Evolutionary conservation across 2,888 invertebrate species (phyloP).

Genomic region (Lithophane ornitopus): DNA sequence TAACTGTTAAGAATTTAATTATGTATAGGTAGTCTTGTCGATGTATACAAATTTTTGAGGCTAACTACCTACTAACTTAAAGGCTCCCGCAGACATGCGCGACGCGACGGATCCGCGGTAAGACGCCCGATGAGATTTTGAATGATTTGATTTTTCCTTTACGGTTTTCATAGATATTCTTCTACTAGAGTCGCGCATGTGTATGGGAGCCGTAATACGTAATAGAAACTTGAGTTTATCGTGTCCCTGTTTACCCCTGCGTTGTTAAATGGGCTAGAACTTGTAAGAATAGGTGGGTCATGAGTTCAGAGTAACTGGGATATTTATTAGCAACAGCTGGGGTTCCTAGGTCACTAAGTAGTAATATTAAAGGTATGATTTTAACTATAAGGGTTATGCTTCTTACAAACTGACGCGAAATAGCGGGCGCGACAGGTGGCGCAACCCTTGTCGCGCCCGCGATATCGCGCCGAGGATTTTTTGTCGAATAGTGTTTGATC

Average conservation of each 20-base stretch:
- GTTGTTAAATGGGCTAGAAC: constrained; percentile 39
- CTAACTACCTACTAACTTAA: not conserved
- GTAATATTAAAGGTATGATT: not conserved
- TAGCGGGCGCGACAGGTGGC: too few species aligned
- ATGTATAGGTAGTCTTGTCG: too few species aligned
- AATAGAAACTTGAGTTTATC: constrained; percentile 42
- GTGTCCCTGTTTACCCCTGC: constrained; percentile 3
- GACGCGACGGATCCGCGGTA: too few species aligned
- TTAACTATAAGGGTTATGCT: too few species aligned
- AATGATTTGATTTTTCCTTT: too few species aligned
- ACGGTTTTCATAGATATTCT: too few species aligned
- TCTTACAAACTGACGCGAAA: too few species aligned
- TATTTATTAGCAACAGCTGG: constrained; percentile 31
- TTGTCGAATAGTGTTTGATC: not conserved
- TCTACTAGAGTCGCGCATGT: too few species aligned
- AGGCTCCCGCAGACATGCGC: too few species aligned
- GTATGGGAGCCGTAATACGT: not conserved
- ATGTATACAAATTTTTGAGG: not conserved
- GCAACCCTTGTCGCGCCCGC: too few species aligned
- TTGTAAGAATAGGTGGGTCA: constrained; percentile 28
- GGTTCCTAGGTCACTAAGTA: not conserved
- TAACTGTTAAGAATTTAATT: not conserved
- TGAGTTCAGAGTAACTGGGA: constrained; percentile 7
- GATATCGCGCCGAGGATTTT: not conserved
- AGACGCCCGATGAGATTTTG: too few species aligned